A percentile compares a stretch with the other conserved stretches of the same genome.
These are phyloP conservation scores for Plodia interpunctella DNA, from an alignment of 1,140 invertebrate genomes.

Conservation along the genomic window DNA sequence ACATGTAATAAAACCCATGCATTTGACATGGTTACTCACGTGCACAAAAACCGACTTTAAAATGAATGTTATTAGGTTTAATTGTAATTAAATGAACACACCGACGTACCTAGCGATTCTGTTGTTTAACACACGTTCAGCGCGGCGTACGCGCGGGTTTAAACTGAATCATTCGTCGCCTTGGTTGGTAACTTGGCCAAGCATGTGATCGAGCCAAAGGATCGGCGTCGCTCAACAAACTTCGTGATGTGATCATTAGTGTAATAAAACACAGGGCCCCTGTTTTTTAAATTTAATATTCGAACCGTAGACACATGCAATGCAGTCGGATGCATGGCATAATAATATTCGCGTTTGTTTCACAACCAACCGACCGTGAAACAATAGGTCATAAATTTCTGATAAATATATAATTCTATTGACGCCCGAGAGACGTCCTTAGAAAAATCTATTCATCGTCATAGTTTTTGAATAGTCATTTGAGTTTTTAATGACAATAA, in stretches of 20 bases:
- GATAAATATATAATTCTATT: not conserved
- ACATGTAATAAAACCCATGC: conserved; percentile 15
- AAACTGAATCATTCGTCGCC: conserved; percentile 35
- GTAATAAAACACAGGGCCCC: conserved; percentile 4
- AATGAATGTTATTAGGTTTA: conserved; percentile 18
- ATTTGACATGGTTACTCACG: conserved; percentile 17
- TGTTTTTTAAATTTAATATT: conserved; percentile 13
- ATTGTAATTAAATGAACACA: conserved; percentile 38
- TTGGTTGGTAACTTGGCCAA: conserved; percentile 50
- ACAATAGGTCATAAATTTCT: not conserved
- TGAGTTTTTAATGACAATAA: too few relatives aligned
- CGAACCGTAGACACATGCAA: not conserved
- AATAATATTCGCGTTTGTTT: too few relatives aligned
- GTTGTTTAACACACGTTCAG: conserved; percentile 36
- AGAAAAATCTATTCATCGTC: too few relatives aligned
- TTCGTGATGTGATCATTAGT: conserved; percentile 56
- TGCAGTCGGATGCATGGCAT: too few relatives aligned
- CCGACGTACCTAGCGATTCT: conserved; percentile 21
- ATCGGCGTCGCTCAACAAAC: conserved; percentile 18
- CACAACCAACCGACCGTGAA: not conserved
- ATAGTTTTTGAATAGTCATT: too few relatives aligned
- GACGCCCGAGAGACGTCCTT: too few relatives aligned
- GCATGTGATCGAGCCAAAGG: conserved; percentile 55
- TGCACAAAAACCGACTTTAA: conserved; percentile 24
- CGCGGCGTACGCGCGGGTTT: conserved; percentile 54